Percentiles rank a stretch among this genome's conserved stretches.
These are phyloP conservation scores for Platycercus adscitus DNA, from an alignment of 2,113 vertebrate genomes.

Conservation along the genomic window DNA sequence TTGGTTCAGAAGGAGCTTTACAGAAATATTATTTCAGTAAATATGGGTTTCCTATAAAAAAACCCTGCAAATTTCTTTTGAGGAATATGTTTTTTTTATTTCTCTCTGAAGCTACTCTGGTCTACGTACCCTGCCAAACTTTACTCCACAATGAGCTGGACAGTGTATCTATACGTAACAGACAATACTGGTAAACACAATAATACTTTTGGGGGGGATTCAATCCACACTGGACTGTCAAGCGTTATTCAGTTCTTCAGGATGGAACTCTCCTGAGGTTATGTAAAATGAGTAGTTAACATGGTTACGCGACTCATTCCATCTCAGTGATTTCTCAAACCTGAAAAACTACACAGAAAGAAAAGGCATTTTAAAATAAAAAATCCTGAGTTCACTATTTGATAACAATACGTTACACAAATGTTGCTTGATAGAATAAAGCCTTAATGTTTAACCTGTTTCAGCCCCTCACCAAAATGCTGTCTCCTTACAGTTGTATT, in stretches of 20 bases:
- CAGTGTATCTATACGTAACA: accelerated
- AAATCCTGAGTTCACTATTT: not conserved
- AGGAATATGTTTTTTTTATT: not conserved
- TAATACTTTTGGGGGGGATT: accelerated
- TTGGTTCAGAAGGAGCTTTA: not conserved
- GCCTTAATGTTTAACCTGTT: not conserved
- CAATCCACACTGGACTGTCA: not conserved
- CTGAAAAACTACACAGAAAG: not conserved
- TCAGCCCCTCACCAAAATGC: not conserved
- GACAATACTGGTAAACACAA: not conserved
- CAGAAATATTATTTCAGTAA: not conserved
- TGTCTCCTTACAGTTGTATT: accelerated
- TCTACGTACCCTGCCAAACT: not conserved
- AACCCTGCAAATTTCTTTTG: not conserved
- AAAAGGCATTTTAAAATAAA: not conserved
- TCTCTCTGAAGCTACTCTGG: not conserved
- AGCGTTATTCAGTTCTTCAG: not conserved
- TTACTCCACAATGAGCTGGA: not conserved
- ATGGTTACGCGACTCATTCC: accelerated
- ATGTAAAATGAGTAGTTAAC: not conserved
- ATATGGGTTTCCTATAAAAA: not conserved
- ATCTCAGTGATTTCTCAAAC: not conserved
- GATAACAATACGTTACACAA: not conserved
- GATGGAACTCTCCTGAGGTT: not conserved
- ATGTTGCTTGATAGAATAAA: not conserved